These are phyloP conservation scores for Tapirus terrestris DNA, from an alignment of 2,113 vertebrate genomes.

Conservation along the genomic window DNA sequence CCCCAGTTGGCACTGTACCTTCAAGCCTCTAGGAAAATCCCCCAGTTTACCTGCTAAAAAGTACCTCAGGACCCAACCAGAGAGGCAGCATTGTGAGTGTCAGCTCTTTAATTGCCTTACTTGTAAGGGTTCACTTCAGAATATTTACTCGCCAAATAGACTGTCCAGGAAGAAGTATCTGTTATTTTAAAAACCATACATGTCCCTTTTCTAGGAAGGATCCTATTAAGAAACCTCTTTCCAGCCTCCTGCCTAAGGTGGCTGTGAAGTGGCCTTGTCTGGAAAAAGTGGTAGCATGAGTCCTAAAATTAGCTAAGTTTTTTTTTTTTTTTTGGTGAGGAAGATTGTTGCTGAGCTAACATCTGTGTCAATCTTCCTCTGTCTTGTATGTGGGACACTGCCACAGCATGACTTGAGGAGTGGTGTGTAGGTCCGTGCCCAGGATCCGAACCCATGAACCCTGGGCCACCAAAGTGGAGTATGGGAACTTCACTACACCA, in stretches of 20 bases:
- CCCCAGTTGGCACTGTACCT: not conserved
- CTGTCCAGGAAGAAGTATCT: not conserved
- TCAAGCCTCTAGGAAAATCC: not conserved
- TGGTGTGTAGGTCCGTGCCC: no score
- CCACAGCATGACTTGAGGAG: no score
- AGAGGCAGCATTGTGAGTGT: not conserved
- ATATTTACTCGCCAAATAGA: not conserved
- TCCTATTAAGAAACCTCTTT: slow-evolving; percentile 1
- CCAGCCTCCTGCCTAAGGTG: not conserved
- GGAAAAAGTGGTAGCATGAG: not conserved
- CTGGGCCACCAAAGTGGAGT: no score
- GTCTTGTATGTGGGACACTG: no score
- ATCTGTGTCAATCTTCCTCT: no score
- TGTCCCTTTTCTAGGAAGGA: slow-evolving; percentile 16
- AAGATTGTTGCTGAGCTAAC: no score
- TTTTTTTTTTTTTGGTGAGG: not conserved
- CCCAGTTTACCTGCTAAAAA: not conserved
- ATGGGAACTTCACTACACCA: no score
- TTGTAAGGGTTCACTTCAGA: slow-evolving; percentile 4
- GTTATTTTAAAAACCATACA: not conserved
- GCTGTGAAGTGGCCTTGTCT: not conserved
- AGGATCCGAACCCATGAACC: no score
- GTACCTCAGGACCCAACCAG: not conserved
- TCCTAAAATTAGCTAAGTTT: not conserved
- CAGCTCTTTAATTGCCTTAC: not conserved